phyloP scores from a whole-genome alignment of 2,888 invertebrate genomes.

The Aelia acuminata region DNA sequence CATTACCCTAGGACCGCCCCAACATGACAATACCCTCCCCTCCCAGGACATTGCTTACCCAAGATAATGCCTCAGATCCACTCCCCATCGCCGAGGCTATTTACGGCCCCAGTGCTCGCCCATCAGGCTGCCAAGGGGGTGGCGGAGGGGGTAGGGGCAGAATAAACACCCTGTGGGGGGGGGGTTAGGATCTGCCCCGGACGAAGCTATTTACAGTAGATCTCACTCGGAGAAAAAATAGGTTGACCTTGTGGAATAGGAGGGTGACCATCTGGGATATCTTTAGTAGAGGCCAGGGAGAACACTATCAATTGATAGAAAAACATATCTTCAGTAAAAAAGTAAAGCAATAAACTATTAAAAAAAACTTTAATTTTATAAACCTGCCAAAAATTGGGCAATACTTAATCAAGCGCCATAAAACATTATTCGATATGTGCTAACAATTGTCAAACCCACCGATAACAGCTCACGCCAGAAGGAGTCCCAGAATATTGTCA shows the following conservation, averaged over 20 bases:
- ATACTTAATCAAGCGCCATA: too few relatives aligned
- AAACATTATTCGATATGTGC: too few relatives aligned
- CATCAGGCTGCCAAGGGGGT: not conserved
- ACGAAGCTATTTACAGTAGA: not conserved
- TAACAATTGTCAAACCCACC: too few relatives aligned
- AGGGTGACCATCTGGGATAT: not conserved
- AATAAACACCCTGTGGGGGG: not conserved
- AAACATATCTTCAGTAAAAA: too few relatives aligned
- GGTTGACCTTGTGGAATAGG: not conserved
- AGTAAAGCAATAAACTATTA: too few relatives aligned
- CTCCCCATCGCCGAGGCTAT: not conserved
- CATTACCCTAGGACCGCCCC: not conserved
- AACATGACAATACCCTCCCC: not conserved
- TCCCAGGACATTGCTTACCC: constrained; percentile 3
- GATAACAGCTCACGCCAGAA: too few relatives aligned
- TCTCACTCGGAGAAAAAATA: not conserved
- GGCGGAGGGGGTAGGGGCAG: not conserved
- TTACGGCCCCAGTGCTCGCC: constrained; percentile 15
- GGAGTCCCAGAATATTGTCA: too few relatives aligned
- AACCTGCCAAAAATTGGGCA: too few relatives aligned
- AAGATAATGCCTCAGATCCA: not conserved
- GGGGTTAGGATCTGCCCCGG: not conserved
- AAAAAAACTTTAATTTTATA: too few relatives aligned
- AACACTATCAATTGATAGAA: too few relatives aligned
- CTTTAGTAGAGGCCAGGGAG: not conserved